Evolutionary conservation across 2,797 vertebrate genomes (phyloP), one percentile per base, ranked within the genome.

Genomic region (Alosa sapidissima): DNA sequence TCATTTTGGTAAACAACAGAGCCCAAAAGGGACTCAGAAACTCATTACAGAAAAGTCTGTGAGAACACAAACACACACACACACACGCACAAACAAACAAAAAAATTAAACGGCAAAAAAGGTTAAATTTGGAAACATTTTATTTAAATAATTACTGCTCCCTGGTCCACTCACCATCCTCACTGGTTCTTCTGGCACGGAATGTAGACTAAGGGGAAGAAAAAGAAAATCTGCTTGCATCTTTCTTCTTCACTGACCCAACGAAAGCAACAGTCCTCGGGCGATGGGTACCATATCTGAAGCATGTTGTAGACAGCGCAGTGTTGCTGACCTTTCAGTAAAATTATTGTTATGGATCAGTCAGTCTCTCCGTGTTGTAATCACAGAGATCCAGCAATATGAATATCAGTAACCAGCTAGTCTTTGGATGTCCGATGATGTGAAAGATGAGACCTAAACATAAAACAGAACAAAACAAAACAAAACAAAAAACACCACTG

Each of bases 71-170:
- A 16, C 68, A 72, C 62, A 65, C n/a, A 36, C 28, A 21, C 65
- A 36, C 65, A 21, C 11, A 14, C 68, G 41, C 60, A 65, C n/a
- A 36, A 10, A 33, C 62, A 33, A 1, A 68, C 62, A 33, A 9
- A 68, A 13, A 58, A 55, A 2, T 1, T 62, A 47, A 55, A 60
- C 45, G 45, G 21, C 10, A 11, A 60, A 47, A 55, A 60, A 62
- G 9, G 28, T 47, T 21, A 36, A 36, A 78, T 47, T 78, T 78
- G 36, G 72, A 78, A 78, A 78, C 72, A 78, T 78, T 78, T 78
- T 78, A 78, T 78, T 78, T 78, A 78, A 78, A 78, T 78, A 78
- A 78, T 78, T 78, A 78, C 72, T 45, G 72, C 72, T 78, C 72
- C 72, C 72, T 78, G 72, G 72, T 78, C 72, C 41, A 41, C 7